Base-by-base conservation (phyloP, 1,140 invertebrate species). In the Zophobas atratus region DNA sequence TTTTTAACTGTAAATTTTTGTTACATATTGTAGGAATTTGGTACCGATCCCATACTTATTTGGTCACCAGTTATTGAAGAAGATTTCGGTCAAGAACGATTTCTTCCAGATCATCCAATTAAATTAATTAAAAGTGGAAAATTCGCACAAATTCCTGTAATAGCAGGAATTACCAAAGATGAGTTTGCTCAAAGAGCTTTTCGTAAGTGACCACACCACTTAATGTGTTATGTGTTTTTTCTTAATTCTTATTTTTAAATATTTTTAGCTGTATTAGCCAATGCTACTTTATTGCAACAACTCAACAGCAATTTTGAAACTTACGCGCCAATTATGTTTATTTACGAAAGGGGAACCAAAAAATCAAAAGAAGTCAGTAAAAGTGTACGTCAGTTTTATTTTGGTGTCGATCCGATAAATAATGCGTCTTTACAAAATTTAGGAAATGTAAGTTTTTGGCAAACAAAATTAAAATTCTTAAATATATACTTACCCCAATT, bases 51-150 rank as follows among this genome's bases (percentile, higher is more conserved):
- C 0, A 79, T 91, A 6, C 83, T 91, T 0, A 48, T 91, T 0
- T 94, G 92, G 91, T 81, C 83, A n/a, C 92, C 93, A 0, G 90
- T 93, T 94, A 86, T 94, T 1, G 93, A 94, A 83, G 88, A 88
- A 0, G 89, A 92, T 82, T 89, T 90, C 76, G 92, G 91, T 0
- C 89, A 92, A 73, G 90, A 92, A 79, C 87, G 91, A 41, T 94
- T 93, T 82, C 84, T 94, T 6, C 81, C 87, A 0, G 88, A 88
- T 36, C 86, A 92, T 81, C 92, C 93, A 0, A 78, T 87, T 3
- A 87, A 89, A 32, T 84, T 90, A 0, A 89, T 93, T 6, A 84
- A 86, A 53, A 81, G 88, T 41, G 90, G 90, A 36, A 87, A 90
- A 6, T 89, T 93, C 70, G 82, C 90, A 67, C 88, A 91, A 41